Percentiles rank a stretch among this genome's conserved stretches.
Conservation (phyloP, 2,797 vertebrate species). For the Siniperca undulata region DNA sequence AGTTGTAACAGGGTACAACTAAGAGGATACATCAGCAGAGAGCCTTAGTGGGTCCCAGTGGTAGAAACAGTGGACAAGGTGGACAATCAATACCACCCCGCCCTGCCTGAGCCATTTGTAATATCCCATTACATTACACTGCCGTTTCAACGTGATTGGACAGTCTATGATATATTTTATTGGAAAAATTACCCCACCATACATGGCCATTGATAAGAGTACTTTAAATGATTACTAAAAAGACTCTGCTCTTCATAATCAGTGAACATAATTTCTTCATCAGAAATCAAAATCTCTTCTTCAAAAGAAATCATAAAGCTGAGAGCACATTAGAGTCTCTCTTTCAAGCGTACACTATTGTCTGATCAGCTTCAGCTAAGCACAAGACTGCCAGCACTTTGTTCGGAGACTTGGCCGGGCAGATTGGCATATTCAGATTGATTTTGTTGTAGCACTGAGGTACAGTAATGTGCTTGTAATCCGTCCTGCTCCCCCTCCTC, state of each 20-base stretch:
- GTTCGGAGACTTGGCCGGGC: constrained; percentile 56
- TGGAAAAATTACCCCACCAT: not conserved
- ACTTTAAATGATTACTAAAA: not conserved
- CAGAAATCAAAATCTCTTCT: constrained; percentile 29
- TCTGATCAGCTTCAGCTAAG: constrained; percentile 36
- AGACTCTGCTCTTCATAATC: constrained; percentile 4
- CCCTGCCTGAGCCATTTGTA: constrained; percentile 37
- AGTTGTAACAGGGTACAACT: constrained; percentile 33
- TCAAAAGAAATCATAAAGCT: constrained; percentile 11
- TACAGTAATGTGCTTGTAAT: constrained; percentile 71
- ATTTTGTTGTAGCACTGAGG: constrained; percentile 69
- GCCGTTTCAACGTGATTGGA: constrained; percentile 21
- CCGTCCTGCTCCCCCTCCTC: constrained; percentile 21
- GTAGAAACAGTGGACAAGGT: constrained; percentile 50
- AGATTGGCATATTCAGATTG: constrained; percentile 68
- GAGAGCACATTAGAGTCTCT: constrained; percentile 24
- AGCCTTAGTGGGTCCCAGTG: constrained; percentile 47
- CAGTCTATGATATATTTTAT: constrained; percentile 5
- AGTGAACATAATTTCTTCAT: constrained; percentile 22
- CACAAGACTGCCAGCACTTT: constrained; percentile 53
- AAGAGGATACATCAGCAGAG: constrained; percentile 60
- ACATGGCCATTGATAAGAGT: not conserved
- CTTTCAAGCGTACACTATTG: not conserved
- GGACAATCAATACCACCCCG: constrained; percentile 62
- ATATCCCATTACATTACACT: constrained; percentile 36